Evolutionary conservation across 1,140 invertebrate species (phyloP).

Genomic region (Drosophila kurseongensis): DNA sequence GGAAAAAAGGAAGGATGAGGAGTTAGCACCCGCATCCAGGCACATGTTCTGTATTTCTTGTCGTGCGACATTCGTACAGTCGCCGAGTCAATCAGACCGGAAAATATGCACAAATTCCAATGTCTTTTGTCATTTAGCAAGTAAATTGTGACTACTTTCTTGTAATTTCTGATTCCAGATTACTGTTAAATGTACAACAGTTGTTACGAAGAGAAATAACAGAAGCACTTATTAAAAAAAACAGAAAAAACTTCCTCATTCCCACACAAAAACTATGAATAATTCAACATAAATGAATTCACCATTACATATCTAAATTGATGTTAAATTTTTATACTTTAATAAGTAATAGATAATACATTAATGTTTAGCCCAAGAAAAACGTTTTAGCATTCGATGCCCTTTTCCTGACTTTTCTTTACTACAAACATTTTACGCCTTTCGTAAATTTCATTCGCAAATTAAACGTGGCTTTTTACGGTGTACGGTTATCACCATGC

Average conservation of each 20-base stretch:
- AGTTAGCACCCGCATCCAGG: conserved; percentile 43
- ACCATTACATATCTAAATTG: no score
- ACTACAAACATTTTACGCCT: not conserved
- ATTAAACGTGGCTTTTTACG: not conserved
- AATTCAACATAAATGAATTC: no score
- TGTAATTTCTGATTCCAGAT: conserved; percentile 3
- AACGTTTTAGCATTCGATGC: no score
- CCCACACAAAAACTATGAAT: no score
- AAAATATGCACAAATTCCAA: conserved; percentile 12
- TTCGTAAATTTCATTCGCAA: not conserved
- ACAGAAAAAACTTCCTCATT: no score
- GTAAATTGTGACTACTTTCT: not conserved
- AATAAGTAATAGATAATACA: no score
- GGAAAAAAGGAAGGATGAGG: conserved; percentile 8
- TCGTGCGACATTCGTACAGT: conserved; percentile 25
- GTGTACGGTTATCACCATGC: conserved; percentile 26
- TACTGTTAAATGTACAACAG: not conserved
- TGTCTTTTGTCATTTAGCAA: conserved; percentile 3
- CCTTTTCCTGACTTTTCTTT: not conserved
- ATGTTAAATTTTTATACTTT: no score
- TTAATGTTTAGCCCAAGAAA: no score
- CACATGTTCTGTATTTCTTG: conserved; percentile 23
- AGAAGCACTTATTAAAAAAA: no score
- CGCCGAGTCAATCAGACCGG: conserved; percentile 13
- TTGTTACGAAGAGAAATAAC: not conserved